Conservation (phyloP, 2,888 invertebrate species). For the Aphelenchoides bicaudatus region DNA sequence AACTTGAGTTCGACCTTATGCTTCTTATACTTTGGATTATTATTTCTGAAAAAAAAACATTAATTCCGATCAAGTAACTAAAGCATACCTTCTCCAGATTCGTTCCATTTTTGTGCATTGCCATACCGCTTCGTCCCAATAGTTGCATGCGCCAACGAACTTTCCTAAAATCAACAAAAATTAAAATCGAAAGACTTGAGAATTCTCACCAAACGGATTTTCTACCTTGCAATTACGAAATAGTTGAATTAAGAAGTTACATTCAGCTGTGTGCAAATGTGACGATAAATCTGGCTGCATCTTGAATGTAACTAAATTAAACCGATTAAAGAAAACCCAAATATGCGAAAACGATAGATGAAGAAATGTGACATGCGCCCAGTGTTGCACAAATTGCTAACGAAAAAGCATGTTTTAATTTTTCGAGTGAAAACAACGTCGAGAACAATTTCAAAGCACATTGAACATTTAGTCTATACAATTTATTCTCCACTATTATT, state of each 20-base stretch:
- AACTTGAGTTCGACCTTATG: constrained; percentile 45
- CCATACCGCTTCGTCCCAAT: constrained; percentile 58
- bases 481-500: too few relatives aligned
- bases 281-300: constrained; percentile 58
- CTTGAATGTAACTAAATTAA: not conserved
- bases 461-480: too few relatives aligned
- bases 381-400: too few relatives aligned
- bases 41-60: constrained; percentile 37
- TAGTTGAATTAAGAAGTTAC: constrained; percentile 51
- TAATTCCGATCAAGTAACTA: not conserved
- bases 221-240: constrained; percentile 45
- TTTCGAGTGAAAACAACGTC: too few relatives aligned
- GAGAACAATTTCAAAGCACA: too few relatives aligned
- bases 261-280: constrained; percentile 57
- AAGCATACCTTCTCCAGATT: constrained; percentile 47
- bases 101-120: constrained; percentile 57
- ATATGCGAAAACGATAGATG: not conserved
- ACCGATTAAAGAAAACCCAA: not conserved
- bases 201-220: constrained; percentile 38
- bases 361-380: too few relatives aligned
- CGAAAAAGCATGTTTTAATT: too few relatives aligned
- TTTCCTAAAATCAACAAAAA: constrained; percentile 26
- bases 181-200: not conserved
- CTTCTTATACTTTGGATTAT: constrained; percentile 50
- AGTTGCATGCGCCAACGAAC: constrained; percentile 51